phyloP scores from a whole-genome alignment of 2,797 vertebrate genomes.

The Melanogrammus aeglefinus region DNA sequence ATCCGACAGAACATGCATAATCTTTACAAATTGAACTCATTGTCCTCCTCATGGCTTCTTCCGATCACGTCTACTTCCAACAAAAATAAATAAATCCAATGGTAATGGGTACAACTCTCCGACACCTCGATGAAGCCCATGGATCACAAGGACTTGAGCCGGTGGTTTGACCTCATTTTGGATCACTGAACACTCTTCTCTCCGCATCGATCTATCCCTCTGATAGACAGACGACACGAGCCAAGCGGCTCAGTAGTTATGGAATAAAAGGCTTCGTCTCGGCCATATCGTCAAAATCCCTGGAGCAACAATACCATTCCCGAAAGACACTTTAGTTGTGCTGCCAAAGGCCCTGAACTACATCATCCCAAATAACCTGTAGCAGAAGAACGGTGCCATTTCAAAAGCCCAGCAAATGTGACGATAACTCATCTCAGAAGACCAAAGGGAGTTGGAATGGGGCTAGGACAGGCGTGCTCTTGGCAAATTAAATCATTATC shows the following conservation, averaged over 20 bases:
- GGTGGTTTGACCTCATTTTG: not conserved
- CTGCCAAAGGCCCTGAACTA: constrained; percentile 44
- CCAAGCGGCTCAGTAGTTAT: constrained; percentile 11
- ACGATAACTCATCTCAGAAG: not conserved
- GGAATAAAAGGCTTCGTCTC: not conserved
- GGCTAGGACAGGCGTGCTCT: constrained; percentile 61
- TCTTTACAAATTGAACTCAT: not conserved
- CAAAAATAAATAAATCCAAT: not conserved
- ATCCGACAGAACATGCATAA: not conserved
- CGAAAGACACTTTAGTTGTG: constrained; percentile 46
- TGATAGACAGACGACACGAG: constrained; percentile 29
- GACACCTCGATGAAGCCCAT: not conserved
- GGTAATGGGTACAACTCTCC: not conserved
- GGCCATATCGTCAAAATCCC: constrained; percentile 24
- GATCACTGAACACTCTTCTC: not conserved
- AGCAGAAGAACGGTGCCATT: constrained; percentile 15
- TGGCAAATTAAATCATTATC: constrained; percentile 67
- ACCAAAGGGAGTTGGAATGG: constrained; percentile 63
- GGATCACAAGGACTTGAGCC: too few species aligned
- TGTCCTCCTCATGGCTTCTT: too few species aligned
- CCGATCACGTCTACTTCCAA: not conserved
- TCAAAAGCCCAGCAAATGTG: not conserved
- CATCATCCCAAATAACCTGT: constrained; percentile 44
- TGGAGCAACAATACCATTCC: constrained; percentile 26
- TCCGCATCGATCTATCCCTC: not conserved